These are phyloP conservation scores for Thalpophila matura DNA, from an alignment of 2,888 invertebrate genomes.

Conservation along the genomic window DNA sequence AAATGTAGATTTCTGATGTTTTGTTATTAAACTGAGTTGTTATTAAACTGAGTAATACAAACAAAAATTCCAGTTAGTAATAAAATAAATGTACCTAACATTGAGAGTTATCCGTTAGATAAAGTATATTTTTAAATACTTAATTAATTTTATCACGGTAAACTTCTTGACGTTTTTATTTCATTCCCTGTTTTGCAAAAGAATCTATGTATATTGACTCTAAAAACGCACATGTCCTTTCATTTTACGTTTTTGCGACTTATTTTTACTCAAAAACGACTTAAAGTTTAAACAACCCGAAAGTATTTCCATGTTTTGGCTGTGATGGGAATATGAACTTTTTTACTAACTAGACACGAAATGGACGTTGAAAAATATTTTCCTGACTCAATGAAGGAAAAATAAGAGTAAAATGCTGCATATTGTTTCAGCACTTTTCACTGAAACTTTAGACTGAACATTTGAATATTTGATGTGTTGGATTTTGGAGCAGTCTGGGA, in stretches of 20 bases:
- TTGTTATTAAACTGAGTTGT: constrained; percentile 28
- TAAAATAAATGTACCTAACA: constrained; percentile 1
- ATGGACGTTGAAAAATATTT: constrained; percentile 4
- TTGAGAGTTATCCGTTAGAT: not conserved
- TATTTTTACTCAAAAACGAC: not conserved
- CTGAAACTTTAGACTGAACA: not conserved
- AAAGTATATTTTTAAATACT: not conserved
- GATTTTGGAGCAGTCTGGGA: not conserved
- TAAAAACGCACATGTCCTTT: too few relatives aligned
- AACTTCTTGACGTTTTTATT: too few relatives aligned
- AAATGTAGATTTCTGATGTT: constrained; percentile 46
- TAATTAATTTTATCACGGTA: too few relatives aligned
- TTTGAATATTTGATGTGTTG: constrained; percentile 8
- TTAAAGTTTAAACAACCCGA: not conserved
- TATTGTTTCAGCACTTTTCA: not conserved
- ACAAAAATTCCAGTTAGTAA: constrained; percentile 5
- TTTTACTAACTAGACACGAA: not conserved
- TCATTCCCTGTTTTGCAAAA: too few relatives aligned
- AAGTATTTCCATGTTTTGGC: not conserved
- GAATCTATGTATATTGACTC: too few relatives aligned
- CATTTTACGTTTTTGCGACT: too few relatives aligned
- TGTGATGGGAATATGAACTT: constrained; percentile 1
- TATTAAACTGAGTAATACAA: constrained; percentile 31
- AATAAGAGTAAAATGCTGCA: not conserved
- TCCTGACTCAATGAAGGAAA: not conserved